Percentiles rank a stretch among this genome's conserved stretches.
Conservation (phyloP, 2,888 invertebrate species). For the Catonia carolina region DNA sequence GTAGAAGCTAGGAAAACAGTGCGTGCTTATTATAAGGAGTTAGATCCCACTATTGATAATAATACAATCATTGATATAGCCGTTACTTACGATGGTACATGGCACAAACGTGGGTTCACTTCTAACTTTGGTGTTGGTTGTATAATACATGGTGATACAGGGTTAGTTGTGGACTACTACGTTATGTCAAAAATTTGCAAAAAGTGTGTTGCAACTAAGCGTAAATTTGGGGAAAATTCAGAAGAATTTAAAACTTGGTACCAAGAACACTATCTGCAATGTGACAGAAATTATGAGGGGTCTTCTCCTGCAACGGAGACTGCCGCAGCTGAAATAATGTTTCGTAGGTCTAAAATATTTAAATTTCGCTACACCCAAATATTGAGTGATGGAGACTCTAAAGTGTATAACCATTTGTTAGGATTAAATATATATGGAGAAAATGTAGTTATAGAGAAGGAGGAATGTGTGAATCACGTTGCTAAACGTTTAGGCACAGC, state of each 20-base stretch:
- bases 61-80: too few relatives aligned
- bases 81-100: too few relatives aligned
- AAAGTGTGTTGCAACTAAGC: too few relatives aligned
- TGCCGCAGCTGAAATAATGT: slow-evolving; percentile 4
- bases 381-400: slow-evolving; percentile 8
- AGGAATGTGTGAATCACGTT: slow-evolving; percentile 6
- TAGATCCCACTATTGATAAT: too few relatives aligned
- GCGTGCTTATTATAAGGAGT: too few relatives aligned
- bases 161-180: too few relatives aligned
- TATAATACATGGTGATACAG: too few relatives aligned
- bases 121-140: too few relatives aligned
- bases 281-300: slow-evolving; percentile 4
- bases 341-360: neutral
- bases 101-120: too few relatives aligned
- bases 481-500: slow-evolving; percentile 4
- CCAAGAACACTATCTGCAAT: neutral
- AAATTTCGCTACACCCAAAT: neutral
- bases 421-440: neutral
- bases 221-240: neutral
- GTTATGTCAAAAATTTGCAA: too few relatives aligned
- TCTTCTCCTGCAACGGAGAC: slow-evolving; percentile 12
- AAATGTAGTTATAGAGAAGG: neutral
- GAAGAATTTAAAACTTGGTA: slow-evolving; percentile 5
- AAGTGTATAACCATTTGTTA: too few relatives aligned
- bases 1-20: too few relatives aligned